Percentiles rank a stretch among this genome's conserved stretches.
Evolutionary conservation across 1,140 invertebrate species (phyloP).

Genomic region (Aleiodes sp.): DNA sequence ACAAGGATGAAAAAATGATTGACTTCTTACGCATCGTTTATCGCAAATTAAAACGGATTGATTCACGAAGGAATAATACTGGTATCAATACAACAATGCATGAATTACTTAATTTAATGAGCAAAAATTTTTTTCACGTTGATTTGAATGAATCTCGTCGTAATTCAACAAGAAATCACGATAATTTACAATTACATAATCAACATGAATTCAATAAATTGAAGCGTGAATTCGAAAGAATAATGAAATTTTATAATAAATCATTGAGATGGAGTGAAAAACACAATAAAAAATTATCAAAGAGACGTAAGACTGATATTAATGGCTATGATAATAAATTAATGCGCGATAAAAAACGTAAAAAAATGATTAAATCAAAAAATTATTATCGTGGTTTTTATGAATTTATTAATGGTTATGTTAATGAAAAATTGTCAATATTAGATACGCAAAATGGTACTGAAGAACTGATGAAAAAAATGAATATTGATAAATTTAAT

Average conservation of each 20-base stretch:
- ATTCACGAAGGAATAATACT: slow-evolving; percentile 54
- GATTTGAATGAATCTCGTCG: slow-evolving; percentile 54
- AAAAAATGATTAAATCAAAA: slow-evolving; percentile 46
- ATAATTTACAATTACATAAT: slow-evolving; percentile 54
- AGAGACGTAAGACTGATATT: slow-evolving; percentile 38
- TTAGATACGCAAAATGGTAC: slow-evolving; percentile 54
- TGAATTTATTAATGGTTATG: slow-evolving; percentile 62
- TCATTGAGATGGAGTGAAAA: slow-evolving; percentile 63
- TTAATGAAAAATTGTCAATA: slow-evolving; percentile 56
- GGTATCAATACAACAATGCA: slow-evolving; percentile 61
- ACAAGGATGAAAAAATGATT: slow-evolving; percentile 61
- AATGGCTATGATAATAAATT: slow-evolving; percentile 41
- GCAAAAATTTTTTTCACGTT: slow-evolving; percentile 63
- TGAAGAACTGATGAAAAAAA: slow-evolving; percentile 55
- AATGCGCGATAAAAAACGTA: slow-evolving; percentile 43
- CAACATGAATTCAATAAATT: slow-evolving; percentile 61
- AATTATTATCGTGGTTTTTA: slow-evolving; percentile 63
- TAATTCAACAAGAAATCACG: slow-evolving; percentile 44
- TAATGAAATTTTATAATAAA: slow-evolving; percentile 63
- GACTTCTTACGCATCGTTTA: slow-evolving; percentile 61
- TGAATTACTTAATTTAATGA: slow-evolving; percentile 61
- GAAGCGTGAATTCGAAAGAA: slow-evolving; percentile 60
- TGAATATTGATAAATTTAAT: slow-evolving; percentile 59
- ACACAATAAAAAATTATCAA: slow-evolving; percentile 53
- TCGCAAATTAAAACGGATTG: slow-evolving; percentile 59